Percentiles rank a stretch among this genome's conserved stretches.
Conservation (phyloP, 2,888 invertebrate species). For the Eupelmus urozonus region DNA sequence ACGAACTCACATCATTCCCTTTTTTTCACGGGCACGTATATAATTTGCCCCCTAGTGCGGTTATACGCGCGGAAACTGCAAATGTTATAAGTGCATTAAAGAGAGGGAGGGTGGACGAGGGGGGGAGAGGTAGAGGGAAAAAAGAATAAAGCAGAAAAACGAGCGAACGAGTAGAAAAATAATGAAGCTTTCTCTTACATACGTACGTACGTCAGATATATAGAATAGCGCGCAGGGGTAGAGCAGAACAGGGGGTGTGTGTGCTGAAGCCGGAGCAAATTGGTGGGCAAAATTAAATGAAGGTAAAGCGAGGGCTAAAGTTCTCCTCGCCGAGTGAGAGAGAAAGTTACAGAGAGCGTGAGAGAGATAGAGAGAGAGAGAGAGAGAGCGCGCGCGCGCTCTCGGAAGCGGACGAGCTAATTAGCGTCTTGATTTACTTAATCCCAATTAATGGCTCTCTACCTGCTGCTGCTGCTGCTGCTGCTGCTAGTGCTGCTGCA, state of each 20-base stretch:
- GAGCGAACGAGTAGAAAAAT: constrained; percentile 34
- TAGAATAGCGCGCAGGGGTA: neutral
- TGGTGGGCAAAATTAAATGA: constrained; percentile 65
- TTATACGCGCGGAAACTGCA: neutral
- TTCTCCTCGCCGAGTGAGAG: constrained; percentile 38
- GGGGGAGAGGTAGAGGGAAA: neutral
- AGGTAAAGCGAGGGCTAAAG: constrained; percentile 58
- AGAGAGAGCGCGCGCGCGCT: neutral
- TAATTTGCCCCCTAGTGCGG: neutral
- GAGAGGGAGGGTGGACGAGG: neutral
- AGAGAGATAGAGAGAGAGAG: constrained; percentile 57
- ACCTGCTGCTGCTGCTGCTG: constrained; percentile 20
- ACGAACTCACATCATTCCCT: neutral
- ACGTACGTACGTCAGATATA: neutral
- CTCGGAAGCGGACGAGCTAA: constrained; percentile 69
- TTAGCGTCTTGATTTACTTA: constrained; percentile 78
- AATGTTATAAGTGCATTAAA: constrained; percentile 40
- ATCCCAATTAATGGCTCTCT: constrained; percentile 76
- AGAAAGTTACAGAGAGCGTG: constrained; percentile 40
- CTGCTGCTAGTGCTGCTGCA: constrained; percentile 57
- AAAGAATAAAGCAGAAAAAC: constrained; percentile 23
- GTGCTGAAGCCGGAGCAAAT: constrained; percentile 62
- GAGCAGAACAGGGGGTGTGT: constrained; percentile 31
- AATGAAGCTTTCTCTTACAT: constrained; percentile 43
- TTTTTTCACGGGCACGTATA: too few relatives aligned